Percentiles rank a stretch among this genome's conserved stretches.
phyloP scores from a whole-genome alignment of 1,140 invertebrate genomes.

The Branchinecta lindahli region DNA sequence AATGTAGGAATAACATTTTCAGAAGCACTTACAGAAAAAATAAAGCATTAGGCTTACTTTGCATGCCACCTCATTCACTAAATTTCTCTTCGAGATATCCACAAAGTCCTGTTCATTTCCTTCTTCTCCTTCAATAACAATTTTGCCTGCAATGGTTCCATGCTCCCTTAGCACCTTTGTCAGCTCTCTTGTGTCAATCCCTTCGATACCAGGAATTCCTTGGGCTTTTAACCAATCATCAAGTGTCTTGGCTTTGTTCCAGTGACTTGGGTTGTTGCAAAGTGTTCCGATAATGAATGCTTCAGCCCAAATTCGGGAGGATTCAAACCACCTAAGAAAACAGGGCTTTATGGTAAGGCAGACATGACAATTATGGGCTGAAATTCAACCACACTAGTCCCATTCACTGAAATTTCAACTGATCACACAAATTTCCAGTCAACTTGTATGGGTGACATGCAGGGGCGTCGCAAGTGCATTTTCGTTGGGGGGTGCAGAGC shows the following conservation, averaged over 20 bases:
- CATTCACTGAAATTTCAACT: background rate
- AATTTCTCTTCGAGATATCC: slow-evolving; percentile 75
- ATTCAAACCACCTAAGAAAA: slow-evolving; percentile 69
- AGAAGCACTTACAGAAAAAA: too few relatives aligned
- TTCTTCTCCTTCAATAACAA: slow-evolving; percentile 39
- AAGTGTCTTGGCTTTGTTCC: slow-evolving; percentile 59
- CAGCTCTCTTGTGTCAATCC: slow-evolving; percentile 73
- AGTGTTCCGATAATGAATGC: slow-evolving; percentile 82
- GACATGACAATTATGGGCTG: background rate
- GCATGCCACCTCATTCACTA: slow-evolving; percentile 79
- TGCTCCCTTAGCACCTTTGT: slow-evolving; percentile 73
- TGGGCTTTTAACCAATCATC: slow-evolving; percentile 65
- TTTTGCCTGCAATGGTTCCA: slow-evolving; percentile 63
- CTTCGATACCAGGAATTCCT: slow-evolving; percentile 67
- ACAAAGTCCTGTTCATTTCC: slow-evolving; percentile 31
- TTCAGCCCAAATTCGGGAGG: slow-evolving; percentile 73
- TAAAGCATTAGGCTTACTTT: slow-evolving; percentile 37
- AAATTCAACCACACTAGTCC: background rate
- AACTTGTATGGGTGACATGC: too few relatives aligned
- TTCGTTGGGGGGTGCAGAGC: too few relatives aligned
- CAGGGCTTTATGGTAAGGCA: background rate
- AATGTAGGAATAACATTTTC: too few relatives aligned
- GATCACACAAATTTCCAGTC: background rate
- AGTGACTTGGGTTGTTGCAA: slow-evolving; percentile 73
- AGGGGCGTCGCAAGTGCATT: too few relatives aligned